A percentile compares a stretch with the other conserved stretches of the same genome.
These are phyloP conservation scores for Lethenteron camtschaticum DNA, from an alignment of 2,113 vertebrate genomes.

Conservation along the genomic window DNA sequence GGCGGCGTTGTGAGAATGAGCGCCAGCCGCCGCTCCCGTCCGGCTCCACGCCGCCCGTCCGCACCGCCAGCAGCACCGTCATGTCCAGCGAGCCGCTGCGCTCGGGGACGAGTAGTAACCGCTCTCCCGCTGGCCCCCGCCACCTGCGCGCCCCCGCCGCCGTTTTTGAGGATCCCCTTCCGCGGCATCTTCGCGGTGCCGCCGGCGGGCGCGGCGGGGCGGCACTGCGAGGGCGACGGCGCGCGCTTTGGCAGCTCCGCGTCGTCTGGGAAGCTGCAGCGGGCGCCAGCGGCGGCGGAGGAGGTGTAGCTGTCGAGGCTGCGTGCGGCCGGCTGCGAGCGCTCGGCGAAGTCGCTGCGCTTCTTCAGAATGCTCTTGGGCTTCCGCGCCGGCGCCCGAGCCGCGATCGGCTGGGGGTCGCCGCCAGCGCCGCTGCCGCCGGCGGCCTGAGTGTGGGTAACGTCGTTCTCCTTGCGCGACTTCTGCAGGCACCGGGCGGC, in stretches of 20 bases:
- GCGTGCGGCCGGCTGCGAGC: conserved; percentile 21
- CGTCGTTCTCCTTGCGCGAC: conserved; percentile 73
- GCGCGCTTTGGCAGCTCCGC: no score
- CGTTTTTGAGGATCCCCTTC: conserved; percentile 95
- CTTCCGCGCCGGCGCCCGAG: conserved; percentile 55
- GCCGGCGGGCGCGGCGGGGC: no score
- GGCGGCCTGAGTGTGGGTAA: conserved; percentile 10
- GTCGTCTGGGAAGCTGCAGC: no score
- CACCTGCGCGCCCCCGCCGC: conserved; percentile 18
- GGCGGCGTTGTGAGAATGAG: conserved; percentile 12
- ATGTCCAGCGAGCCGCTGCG: conserved; percentile 72
- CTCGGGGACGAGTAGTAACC: conserved; percentile 93
- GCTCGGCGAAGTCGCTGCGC: conserved; percentile 47
- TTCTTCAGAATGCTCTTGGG: conserved; percentile 92
- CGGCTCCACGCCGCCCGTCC: background rate
- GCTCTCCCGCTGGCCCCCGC: conserved; percentile 38
- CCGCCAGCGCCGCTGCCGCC: conserved; percentile 27
- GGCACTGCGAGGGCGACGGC: no score
- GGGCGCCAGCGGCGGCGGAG: no score
- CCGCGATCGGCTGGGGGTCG: conserved; percentile 21
- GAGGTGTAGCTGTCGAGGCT: no score
- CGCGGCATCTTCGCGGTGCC: conserved; percentile 32
- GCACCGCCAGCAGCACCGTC: conserved; percentile 27
- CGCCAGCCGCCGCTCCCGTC: conserved; percentile 12
- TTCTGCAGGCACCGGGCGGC: conserved; percentile 52